Evolutionary conservation across 2,797 vertebrate genomes (phyloP).

Genomic region (Amblyopsis hoosieri): DNA sequence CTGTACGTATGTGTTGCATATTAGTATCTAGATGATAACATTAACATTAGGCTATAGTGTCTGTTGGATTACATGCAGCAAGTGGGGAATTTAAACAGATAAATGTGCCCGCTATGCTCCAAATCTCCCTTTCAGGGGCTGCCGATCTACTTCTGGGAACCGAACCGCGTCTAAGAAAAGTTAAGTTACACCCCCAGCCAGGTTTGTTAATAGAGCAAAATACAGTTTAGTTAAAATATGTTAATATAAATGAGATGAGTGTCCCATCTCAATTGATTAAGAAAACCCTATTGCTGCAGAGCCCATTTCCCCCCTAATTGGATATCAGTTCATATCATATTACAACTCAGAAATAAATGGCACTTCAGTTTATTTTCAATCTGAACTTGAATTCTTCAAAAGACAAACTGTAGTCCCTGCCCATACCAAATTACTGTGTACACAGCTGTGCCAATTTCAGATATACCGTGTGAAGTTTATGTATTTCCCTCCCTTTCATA

Average conservation of each 20-base stretch:
- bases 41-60: slow-evolving; percentile 11
- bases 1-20: slow-evolving; percentile 15
- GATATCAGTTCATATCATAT: slow-evolving; percentile 6
- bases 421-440: slow-evolving; percentile 16
- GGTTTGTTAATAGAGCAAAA: slow-evolving; percentile 17
- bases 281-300: slow-evolving; percentile 5
- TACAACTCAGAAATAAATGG: slow-evolving; percentile 10
- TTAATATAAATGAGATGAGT: slow-evolving; percentile 19
- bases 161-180: slow-evolving; percentile 24
- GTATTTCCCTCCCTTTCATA: slow-evolving; percentile 33
- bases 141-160: slow-evolving; percentile 21
- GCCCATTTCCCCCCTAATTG: slow-evolving; percentile 16
- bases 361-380: slow-evolving; percentile 8
- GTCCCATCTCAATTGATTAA: slow-evolving; percentile 27
- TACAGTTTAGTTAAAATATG: slow-evolving; percentile 16
- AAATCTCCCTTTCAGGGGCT: slow-evolving; percentile 7
- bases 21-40: slow-evolving; percentile 18
- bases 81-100: slow-evolving; percentile 17
- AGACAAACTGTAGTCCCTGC: slow-evolving; percentile 7
- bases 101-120: background rate
- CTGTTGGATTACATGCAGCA: slow-evolving; percentile 1
- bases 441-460: slow-evolving; percentile 34
- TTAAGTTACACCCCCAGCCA: slow-evolving; percentile 11
- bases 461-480: slow-evolving; percentile 33
- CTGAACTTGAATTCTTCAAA: slow-evolving; percentile 22